Evolutionary conservation across 2,888 invertebrate species (phyloP).

Genomic region (Cheilosia impressa): DNA sequence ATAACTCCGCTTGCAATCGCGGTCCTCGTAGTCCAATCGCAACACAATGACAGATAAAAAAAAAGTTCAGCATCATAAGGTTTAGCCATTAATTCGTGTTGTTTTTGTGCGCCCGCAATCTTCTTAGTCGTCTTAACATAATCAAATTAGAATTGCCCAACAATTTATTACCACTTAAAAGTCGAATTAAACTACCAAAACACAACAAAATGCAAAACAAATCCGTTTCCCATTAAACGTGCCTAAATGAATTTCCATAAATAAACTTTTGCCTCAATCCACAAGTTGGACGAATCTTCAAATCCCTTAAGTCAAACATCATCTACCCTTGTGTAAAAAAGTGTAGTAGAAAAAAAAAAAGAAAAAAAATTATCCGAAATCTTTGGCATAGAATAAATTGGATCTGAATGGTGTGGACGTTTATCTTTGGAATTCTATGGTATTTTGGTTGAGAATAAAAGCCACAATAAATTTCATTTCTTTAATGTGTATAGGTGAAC

Average conservation of each 20-base stretch:
- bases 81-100: background rate
- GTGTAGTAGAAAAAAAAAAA: background rate
- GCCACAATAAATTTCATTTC: constrained; percentile 46
- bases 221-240: constrained; percentile 68
- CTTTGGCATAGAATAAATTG: constrained; percentile 6
- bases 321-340: constrained; percentile 37
- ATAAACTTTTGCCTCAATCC: constrained; percentile 66
- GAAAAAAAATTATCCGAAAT: background rate
- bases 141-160: constrained; percentile 50
- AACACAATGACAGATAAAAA: too few species aligned
- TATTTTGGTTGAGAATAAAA: constrained; percentile 18
- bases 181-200: constrained; percentile 42
- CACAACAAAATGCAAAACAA: constrained; percentile 58
- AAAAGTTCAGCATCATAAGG: background rate
- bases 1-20: too few species aligned
- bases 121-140: constrained; percentile 31
- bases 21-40: too few species aligned
- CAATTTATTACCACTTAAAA: constrained; percentile 60
- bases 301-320: constrained; percentile 67
- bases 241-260: constrained; percentile 73
- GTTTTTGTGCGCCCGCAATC: background rate
- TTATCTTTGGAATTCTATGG: background rate
- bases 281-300: constrained; percentile 33
- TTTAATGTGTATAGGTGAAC: constrained; percentile 26
- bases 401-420: background rate